Evolutionary conservation across 2,113 vertebrate species (phyloP).

Genomic region (Lamprotornis superbus): DNA sequence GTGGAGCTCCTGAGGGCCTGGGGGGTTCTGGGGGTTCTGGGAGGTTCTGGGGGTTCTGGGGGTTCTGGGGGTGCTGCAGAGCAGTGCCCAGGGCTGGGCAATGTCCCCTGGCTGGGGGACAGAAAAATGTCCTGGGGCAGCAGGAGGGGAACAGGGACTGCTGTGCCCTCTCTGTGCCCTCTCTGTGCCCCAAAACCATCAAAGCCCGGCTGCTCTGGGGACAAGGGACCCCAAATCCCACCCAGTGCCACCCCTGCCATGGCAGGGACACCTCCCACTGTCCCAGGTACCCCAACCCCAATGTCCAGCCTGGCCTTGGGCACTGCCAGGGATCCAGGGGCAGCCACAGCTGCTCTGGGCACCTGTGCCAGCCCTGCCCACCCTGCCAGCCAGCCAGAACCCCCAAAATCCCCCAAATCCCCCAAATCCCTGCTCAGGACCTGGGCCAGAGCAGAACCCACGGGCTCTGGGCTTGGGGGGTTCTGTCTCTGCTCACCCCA

Average conservation of each 20-base stretch:
- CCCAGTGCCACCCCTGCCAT: background rate
- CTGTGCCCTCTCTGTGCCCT: too few species aligned
- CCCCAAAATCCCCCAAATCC: background rate
- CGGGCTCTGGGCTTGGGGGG: too few species aligned
- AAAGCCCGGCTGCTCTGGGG: background rate
- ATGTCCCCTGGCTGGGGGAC: background rate
- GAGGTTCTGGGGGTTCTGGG: too few species aligned
- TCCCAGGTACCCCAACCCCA: background rate
- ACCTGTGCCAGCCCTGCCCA: background rate
- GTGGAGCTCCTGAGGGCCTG: rapidly evolving
- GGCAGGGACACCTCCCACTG: background rate
- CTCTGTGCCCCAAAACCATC: background rate
- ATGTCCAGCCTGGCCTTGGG: background rate
- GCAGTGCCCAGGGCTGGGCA: rapidly evolving
- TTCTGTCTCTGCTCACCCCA: background rate
- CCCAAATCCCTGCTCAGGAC: background rate
- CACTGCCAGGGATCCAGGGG: background rate
- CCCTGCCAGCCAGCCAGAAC: rapidly evolving
- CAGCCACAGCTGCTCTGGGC: background rate
- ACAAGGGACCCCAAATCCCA: rapidly evolving
- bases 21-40: too few species aligned
- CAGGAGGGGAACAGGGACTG: rapidly evolving
- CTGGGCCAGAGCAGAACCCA: background rate
- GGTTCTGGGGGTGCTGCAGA: background rate
- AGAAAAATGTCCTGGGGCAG: background rate